Conservation (phyloP, 2,888 invertebrate species). For the Cheilosia vulpina region DNA sequence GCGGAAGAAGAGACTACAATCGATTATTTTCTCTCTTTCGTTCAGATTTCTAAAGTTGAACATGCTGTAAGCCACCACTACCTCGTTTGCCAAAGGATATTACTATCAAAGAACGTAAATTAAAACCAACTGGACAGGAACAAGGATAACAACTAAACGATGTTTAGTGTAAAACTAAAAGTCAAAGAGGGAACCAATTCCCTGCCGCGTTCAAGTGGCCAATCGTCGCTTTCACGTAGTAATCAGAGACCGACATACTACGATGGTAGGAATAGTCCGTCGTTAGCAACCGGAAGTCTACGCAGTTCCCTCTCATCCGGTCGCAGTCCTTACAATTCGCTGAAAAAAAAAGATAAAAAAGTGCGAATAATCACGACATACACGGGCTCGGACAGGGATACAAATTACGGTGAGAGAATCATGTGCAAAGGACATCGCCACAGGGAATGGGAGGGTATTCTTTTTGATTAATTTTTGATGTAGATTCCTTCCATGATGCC, state of each 20-base stretch:
- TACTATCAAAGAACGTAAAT: conserved; percentile 44
- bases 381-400: conserved; percentile 65
- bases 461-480: conserved; percentile 69
- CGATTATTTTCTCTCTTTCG: conserved; percentile 31
- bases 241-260: conserved; percentile 66
- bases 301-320: conserved; percentile 82
- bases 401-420: conserved; percentile 66
- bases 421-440: conserved; percentile 37
- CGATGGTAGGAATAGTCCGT: conserved; percentile 80
- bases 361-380: conserved; percentile 83
- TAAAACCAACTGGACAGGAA: conserved; percentile 38
- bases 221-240: conserved; percentile 72
- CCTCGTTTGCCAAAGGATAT: conserved; percentile 46
- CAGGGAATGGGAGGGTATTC: conserved; percentile 8
- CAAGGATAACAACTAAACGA: conserved; percentile 68
- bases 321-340: conserved; percentile 80
- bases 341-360: conserved; percentile 82
- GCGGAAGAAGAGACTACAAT: conserved; percentile 8
- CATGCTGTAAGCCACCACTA: conserved; percentile 47
- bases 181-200: conserved; percentile 83
- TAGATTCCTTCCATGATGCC: conserved; percentile 14
- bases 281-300: conserved; percentile 79
- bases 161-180: conserved; percentile 84
- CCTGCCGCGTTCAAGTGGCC: conserved; percentile 80
- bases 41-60: conserved; percentile 29